phyloP scores from a whole-genome alignment of 2,888 invertebrate genomes.

The Drosophila fungiperda region DNA sequence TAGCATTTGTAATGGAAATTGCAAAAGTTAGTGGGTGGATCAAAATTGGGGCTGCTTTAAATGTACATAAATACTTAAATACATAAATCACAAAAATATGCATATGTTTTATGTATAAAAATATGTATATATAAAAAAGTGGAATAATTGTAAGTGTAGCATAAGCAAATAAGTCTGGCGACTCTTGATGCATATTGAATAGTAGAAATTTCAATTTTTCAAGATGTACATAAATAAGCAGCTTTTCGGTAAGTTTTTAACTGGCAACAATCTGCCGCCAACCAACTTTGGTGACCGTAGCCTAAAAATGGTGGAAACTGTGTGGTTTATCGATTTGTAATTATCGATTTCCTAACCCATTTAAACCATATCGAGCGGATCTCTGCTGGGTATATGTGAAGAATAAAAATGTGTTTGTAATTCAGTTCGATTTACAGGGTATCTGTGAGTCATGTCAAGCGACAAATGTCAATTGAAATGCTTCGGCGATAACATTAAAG shows the following conservation, averaged over 20 bases:
- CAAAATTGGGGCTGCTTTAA: neutral
- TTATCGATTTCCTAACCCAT: neutral
- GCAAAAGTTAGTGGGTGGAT: neutral
- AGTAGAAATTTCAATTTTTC: too few relatives aligned
- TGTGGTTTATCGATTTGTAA: neutral
- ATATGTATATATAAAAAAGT: neutral
- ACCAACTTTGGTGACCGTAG: neutral
- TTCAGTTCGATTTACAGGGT: neutral
- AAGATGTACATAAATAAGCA: too few relatives aligned
- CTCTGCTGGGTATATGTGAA: neutral
- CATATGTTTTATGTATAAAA: neutral
- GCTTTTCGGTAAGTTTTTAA: neutral
- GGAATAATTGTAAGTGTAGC: too few relatives aligned
- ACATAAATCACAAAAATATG: neutral
- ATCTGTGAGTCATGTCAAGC: neutral
- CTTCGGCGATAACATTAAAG: constrained; percentile 2
- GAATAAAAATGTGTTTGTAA: neutral
- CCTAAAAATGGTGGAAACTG: neutral
- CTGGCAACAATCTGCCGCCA: neutral
- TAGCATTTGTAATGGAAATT: neutral
- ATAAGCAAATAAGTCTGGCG: neutral
- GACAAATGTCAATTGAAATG: neutral
- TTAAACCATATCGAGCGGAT: neutral
- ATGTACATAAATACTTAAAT: neutral
- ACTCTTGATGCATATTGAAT: too few relatives aligned